Evolutionary conservation across 1,140 invertebrate genomes (phyloP), one percentile per base, ranked within the genome.

Genomic region (Bombus vancouverensis): DNA sequence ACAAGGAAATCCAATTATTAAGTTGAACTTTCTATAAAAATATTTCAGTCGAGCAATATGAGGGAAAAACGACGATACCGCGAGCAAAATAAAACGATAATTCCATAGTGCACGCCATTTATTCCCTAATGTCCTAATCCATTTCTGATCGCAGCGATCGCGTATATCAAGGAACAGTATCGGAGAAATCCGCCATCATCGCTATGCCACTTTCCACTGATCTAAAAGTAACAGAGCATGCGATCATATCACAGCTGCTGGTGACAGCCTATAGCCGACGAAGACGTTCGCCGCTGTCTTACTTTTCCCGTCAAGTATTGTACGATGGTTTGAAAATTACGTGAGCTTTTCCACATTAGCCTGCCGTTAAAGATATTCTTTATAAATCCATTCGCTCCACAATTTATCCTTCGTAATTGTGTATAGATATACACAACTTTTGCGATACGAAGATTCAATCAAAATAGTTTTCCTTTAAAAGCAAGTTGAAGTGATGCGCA

Each of bases 71-170:
- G 12, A 25, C 13, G 77, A 70, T 80, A 70, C 10, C 28, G 42
- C 1, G 9, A 66, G 3, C 18, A 12, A 8, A 42, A 4, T 6
- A 68, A 47, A 53, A 53, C 44, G 62, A 68, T 62, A 34, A 70
- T 0, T 59, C 32, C 34, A 39, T 3, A 22, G 15, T 32, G 34
- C 53, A 18, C 22, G 70, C 57, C 80, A 47, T 81, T 81, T 81
- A 73, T 47, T 62, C 80, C 22, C 80, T 73, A 53, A 53, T 53
- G 47, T 53, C 47, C 47, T 53, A 73, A 81, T 65, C 39, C 80
- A 73, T 81, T 81, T 81, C 53, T 70, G 80, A 8, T 37, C 34
- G 13, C 22, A 9, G 8, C 66, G 2, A 32, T 70, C 32, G 10
- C 34, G 34, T 44, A 32, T 32, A 65, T 37, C 10, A 65, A 81